Evolutionary conservation across 2,797 vertebrate genomes (phyloP), one percentile per base, ranked within the genome.

Genomic region (Mycteria americana): DNA sequence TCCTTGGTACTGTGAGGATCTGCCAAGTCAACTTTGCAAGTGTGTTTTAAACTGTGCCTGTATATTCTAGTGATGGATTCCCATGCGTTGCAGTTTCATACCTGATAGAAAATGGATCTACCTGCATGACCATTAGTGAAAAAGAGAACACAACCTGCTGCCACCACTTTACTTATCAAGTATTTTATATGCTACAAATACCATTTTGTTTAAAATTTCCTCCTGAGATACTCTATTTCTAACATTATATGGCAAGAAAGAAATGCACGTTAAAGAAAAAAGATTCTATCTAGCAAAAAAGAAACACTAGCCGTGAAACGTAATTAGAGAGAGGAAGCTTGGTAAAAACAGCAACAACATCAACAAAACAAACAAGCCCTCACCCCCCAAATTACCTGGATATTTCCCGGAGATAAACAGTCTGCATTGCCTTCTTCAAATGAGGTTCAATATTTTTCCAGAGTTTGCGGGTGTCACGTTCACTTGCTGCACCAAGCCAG

Each of bases 401-500:
- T 96, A 99, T 98, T 96, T 99, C 99, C 70, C 99, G 98, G 23
- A 99, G 98, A 97, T 99, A 99, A 97, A 99, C 99, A 5, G 99
- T 99, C 97, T 99, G 99, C 99, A 99, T 99, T 93, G 99, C 99
- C 95, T 98, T 99, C 96, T 99, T 99, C 98, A 99, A 92, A 97
- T 99, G 99, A 87, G 99, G 99, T 96, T 99, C 99, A n/a, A 99
- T 99, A 92, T 99, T 99, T 83, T 98, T 99, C 99, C 99, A 99
- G 64, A 99, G 98, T 92, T 99, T 99, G 96, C 99, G 99, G 22
- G 99, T 98, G 96, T 99, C 99, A 0, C 98, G 98, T 94, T 99
- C 99, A 92, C 98, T 99, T 72, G 98, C 99, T 99, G 95, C 64
- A 62, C 45, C 57, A 89, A 95, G 85, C 1, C 90, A 79, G 60